Evolutionary conservation across 1,140 invertebrate species (phyloP), one percentile per base, ranked within the genome.

Genomic region (Drosophila sp.): DNA sequence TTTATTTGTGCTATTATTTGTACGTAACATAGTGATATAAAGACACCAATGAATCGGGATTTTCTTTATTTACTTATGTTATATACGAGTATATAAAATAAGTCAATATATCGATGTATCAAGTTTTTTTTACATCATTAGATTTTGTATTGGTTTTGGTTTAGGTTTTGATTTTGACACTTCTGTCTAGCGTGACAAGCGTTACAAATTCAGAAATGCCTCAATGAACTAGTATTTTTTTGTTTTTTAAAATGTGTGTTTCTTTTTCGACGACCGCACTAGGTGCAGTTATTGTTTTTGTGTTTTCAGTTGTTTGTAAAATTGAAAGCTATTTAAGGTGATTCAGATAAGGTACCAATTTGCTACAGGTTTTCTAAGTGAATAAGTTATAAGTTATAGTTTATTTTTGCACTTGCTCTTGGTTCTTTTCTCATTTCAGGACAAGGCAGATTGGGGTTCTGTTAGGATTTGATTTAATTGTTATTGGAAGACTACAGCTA

Each of bases 301-400:
- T 61, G 25, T 54, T 43, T 61, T 65, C 14, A 40, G 25, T 66
- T 29, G 34, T 46, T 70, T 73, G 71, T 73, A 69, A 73, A 73
- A 50, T 76, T 75, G 71, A 86, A 87, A 86, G 82, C 81, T 86
- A 77, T 73, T 70, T 50, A 54, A 73, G 78, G 69, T 86, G 54
- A 80, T 86, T 86, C 70, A 74, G 81, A 82, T 86, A 86, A 86
- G 81, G 81, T 86, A 86, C 82, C 86, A 78, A 87, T 86, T 86
- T 81, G 56, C 82, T 86, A 86, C 82, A 81, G 82, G 79, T 86
- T 78, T 8, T 70, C 72, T 61, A 63, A 63, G 83, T 83, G 67
- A 63, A 69, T 61, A 50, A 32, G n/a, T 57, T 56, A n/a, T 16
- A 18, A 21, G 21, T 67, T 62, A 21, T n/a, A n/a, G n/a, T n/a